Evolutionary conservation across 1,140 invertebrate genomes (phyloP).

Genomic region (Caerostris darwini): DNA sequence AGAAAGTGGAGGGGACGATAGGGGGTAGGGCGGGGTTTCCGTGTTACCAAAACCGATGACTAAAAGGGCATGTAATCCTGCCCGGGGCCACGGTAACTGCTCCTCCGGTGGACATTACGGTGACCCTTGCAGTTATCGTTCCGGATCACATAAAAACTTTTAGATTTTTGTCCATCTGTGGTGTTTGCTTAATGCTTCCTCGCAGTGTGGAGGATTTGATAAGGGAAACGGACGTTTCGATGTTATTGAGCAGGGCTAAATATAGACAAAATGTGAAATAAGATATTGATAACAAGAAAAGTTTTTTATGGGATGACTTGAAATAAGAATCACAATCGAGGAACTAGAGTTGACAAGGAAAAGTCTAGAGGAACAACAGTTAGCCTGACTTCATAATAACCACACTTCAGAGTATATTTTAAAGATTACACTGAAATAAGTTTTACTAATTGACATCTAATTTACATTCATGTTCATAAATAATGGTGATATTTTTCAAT

Average conservation of each 20-base stretch:
- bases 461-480: no score
- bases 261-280: not conserved
- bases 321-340: not conserved
- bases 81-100: slow-evolving; percentile 47
- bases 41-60: slow-evolving; percentile 18
- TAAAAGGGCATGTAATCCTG: slow-evolving; percentile 74
- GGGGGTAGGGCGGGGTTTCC: slow-evolving; percentile 1
- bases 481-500: no score
- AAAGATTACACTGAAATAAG: no score
- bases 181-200: slow-evolving; percentile 34
- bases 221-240: not conserved
- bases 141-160: slow-evolving; percentile 58
- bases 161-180: slow-evolving; percentile 49
- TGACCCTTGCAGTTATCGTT: slow-evolving; percentile 49
- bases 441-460: no score
- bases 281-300: not conserved
- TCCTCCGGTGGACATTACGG: slow-evolving; percentile 54
- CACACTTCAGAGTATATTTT: no score
- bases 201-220: not conserved
- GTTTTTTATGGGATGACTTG: not conserved
- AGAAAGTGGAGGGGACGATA: slow-evolving; percentile 4
- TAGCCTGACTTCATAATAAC: no score
- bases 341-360: not conserved
- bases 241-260: not conserved
- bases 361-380: no score